Conservation (phyloP, 2,797 vertebrate genomes). For the Megalops cyprinoides region DNA sequence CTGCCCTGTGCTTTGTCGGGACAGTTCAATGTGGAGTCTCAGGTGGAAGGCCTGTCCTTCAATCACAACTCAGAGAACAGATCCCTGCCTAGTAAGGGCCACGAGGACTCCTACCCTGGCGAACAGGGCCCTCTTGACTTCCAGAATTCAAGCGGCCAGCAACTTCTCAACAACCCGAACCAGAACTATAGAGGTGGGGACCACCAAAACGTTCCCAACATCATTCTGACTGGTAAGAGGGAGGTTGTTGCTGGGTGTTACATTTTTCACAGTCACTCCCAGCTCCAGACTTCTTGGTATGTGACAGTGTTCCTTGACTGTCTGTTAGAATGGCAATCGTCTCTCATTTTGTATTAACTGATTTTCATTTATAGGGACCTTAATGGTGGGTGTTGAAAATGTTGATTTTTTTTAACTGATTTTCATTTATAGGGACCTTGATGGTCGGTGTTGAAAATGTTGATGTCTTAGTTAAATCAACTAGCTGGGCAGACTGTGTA, state of each 20-base stretch:
- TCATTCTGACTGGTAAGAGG: slow-evolving; percentile 84
- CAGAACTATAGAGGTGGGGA: slow-evolving; percentile 65
- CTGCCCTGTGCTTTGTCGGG: slow-evolving; percentile 46
- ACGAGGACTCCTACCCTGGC: slow-evolving; percentile 48
- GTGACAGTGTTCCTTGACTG: not conserved
- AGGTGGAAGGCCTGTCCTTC: slow-evolving; percentile 65
- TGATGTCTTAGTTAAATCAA: not conserved
- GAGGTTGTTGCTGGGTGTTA: not conserved
- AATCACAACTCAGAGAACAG: slow-evolving; percentile 63
- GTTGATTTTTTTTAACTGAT: no score
- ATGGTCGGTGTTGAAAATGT: not conserved
- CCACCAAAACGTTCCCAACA: slow-evolving; percentile 81
- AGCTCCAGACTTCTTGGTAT: no score
- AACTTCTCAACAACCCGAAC: slow-evolving; percentile 77
- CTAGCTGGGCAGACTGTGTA: not conserved
- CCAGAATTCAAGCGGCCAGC: slow-evolving; percentile 69
- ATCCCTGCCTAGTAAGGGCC: slow-evolving; percentile 55
- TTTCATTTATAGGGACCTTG: not conserved
- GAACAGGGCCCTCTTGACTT: slow-evolving; percentile 61
- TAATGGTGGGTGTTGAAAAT: not conserved
- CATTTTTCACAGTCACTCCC: no score
- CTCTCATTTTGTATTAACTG: not conserved
- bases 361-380: not conserved
- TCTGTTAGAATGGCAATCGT: not conserved
- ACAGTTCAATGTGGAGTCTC: slow-evolving; percentile 75